Conservation (phyloP, 2,797 vertebrate species). For the Channa striata region DNA sequence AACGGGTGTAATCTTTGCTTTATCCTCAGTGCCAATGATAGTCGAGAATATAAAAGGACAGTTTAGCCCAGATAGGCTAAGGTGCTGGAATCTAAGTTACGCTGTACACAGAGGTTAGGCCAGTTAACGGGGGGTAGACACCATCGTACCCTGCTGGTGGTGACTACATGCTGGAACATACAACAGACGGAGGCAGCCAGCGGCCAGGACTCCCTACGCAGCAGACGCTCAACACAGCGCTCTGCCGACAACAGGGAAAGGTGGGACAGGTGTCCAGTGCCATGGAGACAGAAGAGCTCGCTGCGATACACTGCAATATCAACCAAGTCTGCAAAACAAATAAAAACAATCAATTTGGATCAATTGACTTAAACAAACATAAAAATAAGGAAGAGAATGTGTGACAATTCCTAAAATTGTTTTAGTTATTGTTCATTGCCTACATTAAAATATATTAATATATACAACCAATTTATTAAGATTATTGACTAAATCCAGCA, state of each 20-base stretch:
- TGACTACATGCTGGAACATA: slow-evolving; percentile 91
- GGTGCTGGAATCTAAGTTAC: not conserved
- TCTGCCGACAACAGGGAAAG: slow-evolving; percentile 90
- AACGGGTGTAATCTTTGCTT: not conserved
- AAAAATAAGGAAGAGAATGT: not conserved
- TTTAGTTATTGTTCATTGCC: too few species aligned
- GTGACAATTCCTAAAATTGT: too few species aligned
- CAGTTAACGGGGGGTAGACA: not conserved
- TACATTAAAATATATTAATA: too few species aligned
- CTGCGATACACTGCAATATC: slow-evolving; percentile 91
- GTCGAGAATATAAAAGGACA: not conserved
- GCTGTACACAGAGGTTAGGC: not conserved
- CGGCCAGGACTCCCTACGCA: slow-evolving; percentile 90
- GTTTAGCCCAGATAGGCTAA: not conserved
- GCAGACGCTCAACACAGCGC: slow-evolving; percentile 92
- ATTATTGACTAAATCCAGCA: too few species aligned
- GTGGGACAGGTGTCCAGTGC: slow-evolving; percentile 90
- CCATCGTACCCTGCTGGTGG: slow-evolving; percentile 87
- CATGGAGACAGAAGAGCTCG: slow-evolving; percentile 94
- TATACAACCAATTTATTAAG: too few species aligned
- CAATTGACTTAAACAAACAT: not conserved
- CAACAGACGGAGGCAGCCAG: slow-evolving; percentile 89
- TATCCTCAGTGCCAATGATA: not conserved
- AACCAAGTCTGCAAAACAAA: slow-evolving; percentile 86
- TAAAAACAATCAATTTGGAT: slow-evolving; percentile 18